These are phyloP conservation scores for Vanessa atalanta DNA, from an alignment of 1,140 invertebrate genomes.

Conservation along the genomic window DNA sequence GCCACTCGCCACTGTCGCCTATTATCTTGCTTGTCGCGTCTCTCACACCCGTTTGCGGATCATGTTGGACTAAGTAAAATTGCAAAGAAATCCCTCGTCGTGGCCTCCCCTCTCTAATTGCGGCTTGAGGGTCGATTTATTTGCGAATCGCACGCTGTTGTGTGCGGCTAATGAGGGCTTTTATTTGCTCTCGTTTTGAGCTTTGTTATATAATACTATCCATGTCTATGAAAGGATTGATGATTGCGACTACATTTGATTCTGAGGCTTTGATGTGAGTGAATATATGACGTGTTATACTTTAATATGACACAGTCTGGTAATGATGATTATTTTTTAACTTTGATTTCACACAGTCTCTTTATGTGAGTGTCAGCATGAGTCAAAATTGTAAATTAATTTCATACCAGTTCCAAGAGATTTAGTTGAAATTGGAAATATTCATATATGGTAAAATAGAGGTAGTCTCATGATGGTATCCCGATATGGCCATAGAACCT, in stretches of 20 bases:
- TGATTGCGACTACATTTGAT: constrained; percentile 16
- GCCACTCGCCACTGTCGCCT: constrained; percentile 14
- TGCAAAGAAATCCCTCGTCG: constrained; percentile 64
- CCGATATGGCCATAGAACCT: too few relatives aligned
- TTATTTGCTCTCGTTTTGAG: constrained; percentile 37
- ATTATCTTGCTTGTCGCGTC: constrained; percentile 59
- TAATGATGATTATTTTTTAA: too few relatives aligned
- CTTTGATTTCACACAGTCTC: too few relatives aligned
- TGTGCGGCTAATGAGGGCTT: constrained; percentile 47
- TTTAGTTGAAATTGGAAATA: too few relatives aligned
- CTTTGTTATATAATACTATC: constrained; percentile 30
- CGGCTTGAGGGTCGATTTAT: constrained; percentile 67
- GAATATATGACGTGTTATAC: background rate
- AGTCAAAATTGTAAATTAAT: too few relatives aligned
- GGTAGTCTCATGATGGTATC: too few relatives aligned
- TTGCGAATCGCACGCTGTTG: constrained; percentile 57
- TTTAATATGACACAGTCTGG: background rate
- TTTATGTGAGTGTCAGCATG: too few relatives aligned
- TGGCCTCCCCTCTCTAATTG: constrained; percentile 61
- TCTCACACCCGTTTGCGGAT: constrained; percentile 60
- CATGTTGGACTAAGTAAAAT: constrained; percentile 74
- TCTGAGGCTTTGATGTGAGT: constrained; percentile 2
- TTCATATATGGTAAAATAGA: too few relatives aligned
- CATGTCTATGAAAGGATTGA: constrained; percentile 21
- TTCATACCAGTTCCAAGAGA: too few relatives aligned